Conservation (phyloP, 2,113 vertebrate genomes). For the Pachyramphus minor region DNA sequence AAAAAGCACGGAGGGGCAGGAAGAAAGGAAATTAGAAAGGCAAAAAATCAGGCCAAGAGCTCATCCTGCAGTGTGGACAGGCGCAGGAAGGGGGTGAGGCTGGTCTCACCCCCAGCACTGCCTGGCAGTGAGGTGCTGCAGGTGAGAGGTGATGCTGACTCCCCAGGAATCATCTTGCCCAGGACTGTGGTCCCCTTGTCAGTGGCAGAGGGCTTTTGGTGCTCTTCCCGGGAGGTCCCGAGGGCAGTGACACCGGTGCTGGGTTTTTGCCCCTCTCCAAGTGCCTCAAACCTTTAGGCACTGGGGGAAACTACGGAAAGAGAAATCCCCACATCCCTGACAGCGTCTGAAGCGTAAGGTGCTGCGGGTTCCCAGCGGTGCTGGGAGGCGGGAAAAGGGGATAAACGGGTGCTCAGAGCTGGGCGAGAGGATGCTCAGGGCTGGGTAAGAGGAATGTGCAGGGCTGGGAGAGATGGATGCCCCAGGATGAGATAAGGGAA, state of each 20-base stretch:
- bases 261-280: not conserved
- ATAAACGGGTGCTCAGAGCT: no score
- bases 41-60: slow-evolving; percentile 29
- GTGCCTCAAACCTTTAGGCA: not conserved
- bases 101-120: rapidly evolving
- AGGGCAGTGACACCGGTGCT: rapidly evolving
- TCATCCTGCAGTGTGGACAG: not conserved
- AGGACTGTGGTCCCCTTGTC: not conserved
- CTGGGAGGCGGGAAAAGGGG: not conserved
- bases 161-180: not conserved
- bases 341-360: not conserved
- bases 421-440: not conserved
- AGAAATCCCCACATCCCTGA: rapidly evolving
- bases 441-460: not conserved
- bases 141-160: not conserved
- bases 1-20: not conserved
- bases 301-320: not conserved
- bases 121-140: not conserved
- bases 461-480: not conserved
- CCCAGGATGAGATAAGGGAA: no score
- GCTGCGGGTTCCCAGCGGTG: not conserved
- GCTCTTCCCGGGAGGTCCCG: not conserved
- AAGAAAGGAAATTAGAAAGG: slow-evolving; percentile 50
- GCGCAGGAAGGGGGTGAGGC: not conserved
- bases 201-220: rapidly evolving